Conservation (phyloP, 2,888 invertebrate genomes). For the Synanthedon vespiformis region DNA sequence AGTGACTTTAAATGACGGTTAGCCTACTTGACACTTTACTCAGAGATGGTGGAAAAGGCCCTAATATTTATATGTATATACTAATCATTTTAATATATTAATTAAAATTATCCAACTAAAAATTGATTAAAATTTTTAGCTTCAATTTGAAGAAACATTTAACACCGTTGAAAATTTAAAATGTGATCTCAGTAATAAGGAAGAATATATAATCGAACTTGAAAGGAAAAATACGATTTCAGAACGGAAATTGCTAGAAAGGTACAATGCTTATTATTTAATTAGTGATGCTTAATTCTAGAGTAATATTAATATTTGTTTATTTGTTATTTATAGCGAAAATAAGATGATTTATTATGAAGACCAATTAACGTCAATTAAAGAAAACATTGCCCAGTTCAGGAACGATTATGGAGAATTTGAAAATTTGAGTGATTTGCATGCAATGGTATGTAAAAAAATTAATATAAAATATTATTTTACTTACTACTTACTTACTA, state of each 20-base stretch:
- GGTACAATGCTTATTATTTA: conserved; percentile 14
- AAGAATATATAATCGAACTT: conserved; percentile 33
- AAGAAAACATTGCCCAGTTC: conserved; percentile 35
- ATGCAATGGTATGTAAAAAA: conserved; percentile 29
- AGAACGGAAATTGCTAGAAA: conserved; percentile 36
- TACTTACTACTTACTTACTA: too few species aligned
- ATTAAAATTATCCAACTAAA: background rate
- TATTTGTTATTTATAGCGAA: conserved; percentile 27
- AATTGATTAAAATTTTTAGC: conserved; percentile 14
- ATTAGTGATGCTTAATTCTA: too few species aligned
- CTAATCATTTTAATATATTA: too few species aligned
- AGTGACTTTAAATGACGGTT: too few species aligned
- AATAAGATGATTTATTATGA: conserved; percentile 41
- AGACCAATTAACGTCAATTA: conserved; percentile 34
- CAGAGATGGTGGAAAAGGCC: too few species aligned
- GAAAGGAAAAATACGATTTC: conserved; percentile 29
- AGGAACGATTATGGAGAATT: conserved; percentile 45
- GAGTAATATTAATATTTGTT: too few species aligned
- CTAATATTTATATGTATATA: too few species aligned
- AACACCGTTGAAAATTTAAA: conserved; percentile 24
- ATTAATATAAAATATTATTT: too few species aligned
- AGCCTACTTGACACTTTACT: too few species aligned
- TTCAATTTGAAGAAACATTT: conserved; percentile 25
- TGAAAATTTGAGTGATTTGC: conserved; percentile 37
- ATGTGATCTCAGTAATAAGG: conserved; percentile 26